phyloP scores from a whole-genome alignment of 2,113 vertebrate genomes.

The Theristicus caerulescens region DNA sequence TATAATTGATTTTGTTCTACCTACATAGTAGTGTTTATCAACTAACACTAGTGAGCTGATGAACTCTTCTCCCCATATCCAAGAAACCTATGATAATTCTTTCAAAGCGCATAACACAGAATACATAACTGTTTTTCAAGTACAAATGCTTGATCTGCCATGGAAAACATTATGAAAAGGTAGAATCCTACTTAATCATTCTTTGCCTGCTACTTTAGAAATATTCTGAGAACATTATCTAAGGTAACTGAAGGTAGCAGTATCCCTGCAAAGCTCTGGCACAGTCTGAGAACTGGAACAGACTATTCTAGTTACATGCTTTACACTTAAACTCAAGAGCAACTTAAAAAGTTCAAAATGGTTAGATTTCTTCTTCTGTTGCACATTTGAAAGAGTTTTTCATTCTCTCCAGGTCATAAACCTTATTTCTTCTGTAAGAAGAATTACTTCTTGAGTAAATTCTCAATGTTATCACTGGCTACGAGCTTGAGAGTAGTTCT shows the following conservation, averaged over 20 bases:
- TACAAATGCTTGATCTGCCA: neutral
- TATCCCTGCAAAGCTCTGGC: neutral
- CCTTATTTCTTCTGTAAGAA: neutral
- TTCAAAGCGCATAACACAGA: neutral
- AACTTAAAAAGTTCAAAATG: neutral
- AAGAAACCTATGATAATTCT: neutral
- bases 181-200: neutral
- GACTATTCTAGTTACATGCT: neutral
- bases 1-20: neutral
- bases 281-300: neutral
- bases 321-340: neutral
- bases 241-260: neutral
- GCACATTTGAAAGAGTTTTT: neutral
- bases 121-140: neutral
- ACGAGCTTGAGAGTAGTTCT: neutral
- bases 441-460: no score
- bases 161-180: neutral
- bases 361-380: neutral
- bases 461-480: neutral
- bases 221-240: neutral
- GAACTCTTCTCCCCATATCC: neutral
- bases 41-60: neutral
- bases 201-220: neutral
- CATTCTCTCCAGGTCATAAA: neutral
- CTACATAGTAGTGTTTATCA: neutral